Percentiles rank a stretch among this genome's conserved stretches.
Conservation (phyloP, 2,113 vertebrate species). For the Camarhynchus parvulus region DNA sequence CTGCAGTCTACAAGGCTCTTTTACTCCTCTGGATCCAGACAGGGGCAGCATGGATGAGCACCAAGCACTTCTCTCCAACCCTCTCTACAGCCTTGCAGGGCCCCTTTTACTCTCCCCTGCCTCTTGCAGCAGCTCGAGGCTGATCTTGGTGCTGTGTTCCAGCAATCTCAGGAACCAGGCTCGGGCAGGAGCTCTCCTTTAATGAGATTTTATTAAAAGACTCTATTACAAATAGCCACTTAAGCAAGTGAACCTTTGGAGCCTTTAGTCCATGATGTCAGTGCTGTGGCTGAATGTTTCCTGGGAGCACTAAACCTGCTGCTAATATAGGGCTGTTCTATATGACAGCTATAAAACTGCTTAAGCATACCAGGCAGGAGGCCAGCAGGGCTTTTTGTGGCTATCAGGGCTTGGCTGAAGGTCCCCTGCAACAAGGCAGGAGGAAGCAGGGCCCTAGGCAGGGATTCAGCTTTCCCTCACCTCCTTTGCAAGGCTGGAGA, state of each 20-base stretch:
- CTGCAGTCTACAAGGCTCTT: background rate
- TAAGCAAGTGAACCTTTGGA: slow-evolving; percentile 58
- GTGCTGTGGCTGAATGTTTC: slow-evolving; percentile 50
- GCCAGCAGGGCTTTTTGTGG: slow-evolving; percentile 45
- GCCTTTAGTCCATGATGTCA: slow-evolving; percentile 59
- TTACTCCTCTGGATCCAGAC: background rate
- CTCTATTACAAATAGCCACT: slow-evolving; percentile 62
- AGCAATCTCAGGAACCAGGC: background rate
- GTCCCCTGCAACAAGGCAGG: background rate
- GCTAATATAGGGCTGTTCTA: slow-evolving; percentile 51
- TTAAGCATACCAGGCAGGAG: slow-evolving; percentile 26
- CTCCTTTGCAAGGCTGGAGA: background rate
- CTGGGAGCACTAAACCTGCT: slow-evolving; percentile 46
- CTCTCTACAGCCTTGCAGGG: background rate
- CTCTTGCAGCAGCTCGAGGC: background rate
- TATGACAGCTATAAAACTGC: slow-evolving; percentile 63
- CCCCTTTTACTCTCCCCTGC: background rate
- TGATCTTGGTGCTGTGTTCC: background rate
- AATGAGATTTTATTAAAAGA: slow-evolving; percentile 68
- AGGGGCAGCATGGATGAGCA: background rate
- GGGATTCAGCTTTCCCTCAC: background rate
- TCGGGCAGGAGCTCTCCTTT: slow-evolving; percentile 17
- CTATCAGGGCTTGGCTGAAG: slow-evolving; percentile 32
- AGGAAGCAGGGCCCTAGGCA: background rate
- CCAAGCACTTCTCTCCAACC: background rate